Conservation (phyloP, 2,113 vertebrate species). For the Loxodonta africana region DNA sequence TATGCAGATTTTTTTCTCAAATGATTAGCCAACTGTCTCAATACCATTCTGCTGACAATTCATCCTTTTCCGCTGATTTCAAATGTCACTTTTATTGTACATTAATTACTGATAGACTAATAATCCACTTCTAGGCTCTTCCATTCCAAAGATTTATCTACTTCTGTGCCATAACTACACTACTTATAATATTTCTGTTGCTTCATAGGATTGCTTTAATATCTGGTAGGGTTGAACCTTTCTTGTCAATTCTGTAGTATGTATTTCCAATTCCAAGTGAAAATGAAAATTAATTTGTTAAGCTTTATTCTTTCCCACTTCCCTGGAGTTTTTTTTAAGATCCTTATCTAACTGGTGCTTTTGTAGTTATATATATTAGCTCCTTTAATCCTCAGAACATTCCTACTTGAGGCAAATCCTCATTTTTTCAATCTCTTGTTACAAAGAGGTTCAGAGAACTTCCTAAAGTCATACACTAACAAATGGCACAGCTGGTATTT, state of each 20-base stretch:
- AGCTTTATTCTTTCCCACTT: background rate
- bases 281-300: background rate
- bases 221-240: background rate
- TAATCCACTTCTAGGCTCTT: background rate
- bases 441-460: background rate
- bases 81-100: background rate
- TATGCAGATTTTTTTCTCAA: background rate
- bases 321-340: background rate
- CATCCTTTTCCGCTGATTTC: background rate
- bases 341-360: background rate
- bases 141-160: background rate
- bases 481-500: background rate
- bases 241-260: background rate
- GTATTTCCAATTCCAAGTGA: background rate
- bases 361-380: background rate
- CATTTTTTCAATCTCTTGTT: background rate
- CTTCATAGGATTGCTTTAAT: background rate
- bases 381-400: background rate
- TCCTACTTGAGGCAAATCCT: background rate
- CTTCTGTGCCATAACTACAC: background rate
- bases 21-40: background rate
- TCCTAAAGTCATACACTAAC: background rate
- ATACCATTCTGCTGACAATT: background rate
- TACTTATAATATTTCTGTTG: background rate
- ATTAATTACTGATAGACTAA: background rate